Percentiles rank a stretch among this genome's conserved stretches.
phyloP scores from a whole-genome alignment of 2,113 vertebrate species.

The Motacilla tschutschensis region DNA sequence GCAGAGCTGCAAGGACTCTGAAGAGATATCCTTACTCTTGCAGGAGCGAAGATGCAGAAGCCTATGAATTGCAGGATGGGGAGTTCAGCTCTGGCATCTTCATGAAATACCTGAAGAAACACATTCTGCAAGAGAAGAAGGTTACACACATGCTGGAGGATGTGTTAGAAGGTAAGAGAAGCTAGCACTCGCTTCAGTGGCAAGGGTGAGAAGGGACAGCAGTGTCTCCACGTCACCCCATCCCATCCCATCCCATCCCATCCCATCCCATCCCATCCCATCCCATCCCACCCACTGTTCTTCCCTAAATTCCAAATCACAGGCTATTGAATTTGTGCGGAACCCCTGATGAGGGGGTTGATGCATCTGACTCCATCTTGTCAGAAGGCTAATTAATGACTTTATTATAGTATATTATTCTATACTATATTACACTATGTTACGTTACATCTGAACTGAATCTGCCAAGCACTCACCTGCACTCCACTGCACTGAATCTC shows the following conservation, averaged over 20 bases:
- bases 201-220: neutral
- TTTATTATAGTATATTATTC: no score
- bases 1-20: neutral
- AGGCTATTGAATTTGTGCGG: neutral
- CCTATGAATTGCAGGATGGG: conserved; percentile 85
- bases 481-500: no score
- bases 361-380: no score
- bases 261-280: neutral
- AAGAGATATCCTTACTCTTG: neutral
- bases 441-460: no score
- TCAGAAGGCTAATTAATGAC: no score
- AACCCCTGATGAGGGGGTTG: no score
- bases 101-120: conserved; percentile 86
- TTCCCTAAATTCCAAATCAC: neutral
- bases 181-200: neutral
- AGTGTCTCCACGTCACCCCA: neutral
- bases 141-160: conserved; percentile 84
- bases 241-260: no score
- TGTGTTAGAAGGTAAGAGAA: conserved; percentile 81
- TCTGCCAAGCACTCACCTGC: no score
- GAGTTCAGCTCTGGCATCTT: conserved; percentile 87
- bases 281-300: no score
- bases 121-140: conserved; percentile 80
- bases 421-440: no score
- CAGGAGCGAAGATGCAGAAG: conserved; percentile 86